Evolutionary conservation across 2,888 invertebrate genomes (phyloP).

Genomic region (Agonopterix heracliana): DNA sequence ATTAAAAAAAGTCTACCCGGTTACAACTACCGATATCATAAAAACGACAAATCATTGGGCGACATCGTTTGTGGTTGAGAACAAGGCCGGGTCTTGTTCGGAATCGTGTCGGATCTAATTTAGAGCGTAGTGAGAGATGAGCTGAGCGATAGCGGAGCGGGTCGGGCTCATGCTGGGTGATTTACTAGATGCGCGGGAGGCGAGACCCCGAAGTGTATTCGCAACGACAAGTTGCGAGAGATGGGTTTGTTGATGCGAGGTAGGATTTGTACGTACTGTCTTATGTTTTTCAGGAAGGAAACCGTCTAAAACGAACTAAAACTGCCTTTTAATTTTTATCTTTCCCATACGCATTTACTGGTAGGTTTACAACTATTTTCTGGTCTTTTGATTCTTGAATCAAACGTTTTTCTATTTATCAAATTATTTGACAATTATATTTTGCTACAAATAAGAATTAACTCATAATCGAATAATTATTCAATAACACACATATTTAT

Average conservation of each 20-base stretch:
- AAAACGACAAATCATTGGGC: conserved; percentile 42
- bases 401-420: too few species aligned
- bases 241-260: not conserved
- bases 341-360: too few species aligned
- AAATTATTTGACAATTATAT: too few species aligned
- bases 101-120: conserved; percentile 36
- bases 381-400: too few species aligned
- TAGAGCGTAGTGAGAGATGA: conserved; percentile 43
- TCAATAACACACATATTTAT: too few species aligned
- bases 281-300: too few species aligned
- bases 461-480: too few species aligned
- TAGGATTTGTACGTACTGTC: not conserved
- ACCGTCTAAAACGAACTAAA: too few species aligned
- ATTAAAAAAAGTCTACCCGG: conserved; percentile 11
- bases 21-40: conserved; percentile 31
- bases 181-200: conserved; percentile 34
- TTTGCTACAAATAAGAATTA: too few species aligned
- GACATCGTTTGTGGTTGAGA: conserved; percentile 24
- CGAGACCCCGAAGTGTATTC: not conserved
- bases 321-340: too few species aligned
- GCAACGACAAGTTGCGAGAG: too few species aligned
- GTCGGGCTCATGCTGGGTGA: conserved; percentile 52
- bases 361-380: too few species aligned
- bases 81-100: conserved; percentile 19
- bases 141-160: conserved; percentile 41